These are phyloP conservation scores for Rhagophthalmus giganteus DNA, from an alignment of 2,888 invertebrate species.

Conservation along the genomic window DNA sequence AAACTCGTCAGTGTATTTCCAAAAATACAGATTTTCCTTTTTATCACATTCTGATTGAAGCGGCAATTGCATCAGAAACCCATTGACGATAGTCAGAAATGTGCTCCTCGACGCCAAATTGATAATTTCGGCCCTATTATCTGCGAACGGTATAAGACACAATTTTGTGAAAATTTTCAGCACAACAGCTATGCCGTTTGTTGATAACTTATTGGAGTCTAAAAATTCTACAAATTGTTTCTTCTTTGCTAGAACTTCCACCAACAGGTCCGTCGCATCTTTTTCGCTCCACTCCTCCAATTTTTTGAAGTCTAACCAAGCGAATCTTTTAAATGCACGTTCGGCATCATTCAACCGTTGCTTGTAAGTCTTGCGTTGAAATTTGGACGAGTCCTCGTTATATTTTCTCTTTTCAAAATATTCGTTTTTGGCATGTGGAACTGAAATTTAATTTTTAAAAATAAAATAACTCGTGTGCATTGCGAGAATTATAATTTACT, in stretches of 20 bases:
- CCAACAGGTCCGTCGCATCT: constrained; percentile 53
- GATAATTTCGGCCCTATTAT: constrained; percentile 35
- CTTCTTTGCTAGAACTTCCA: constrained; percentile 54
- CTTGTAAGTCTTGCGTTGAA: no score
- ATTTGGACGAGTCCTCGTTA: no score
- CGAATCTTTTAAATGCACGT: constrained; percentile 1
- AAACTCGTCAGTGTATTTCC: constrained; percentile 37
- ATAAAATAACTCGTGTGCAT: no score
- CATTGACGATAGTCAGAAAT: constrained; percentile 36
- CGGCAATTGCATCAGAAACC: constrained; percentile 34
- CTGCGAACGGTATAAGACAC: constrained; percentile 44
- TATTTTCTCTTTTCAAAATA: no score
- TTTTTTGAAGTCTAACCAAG: constrained; percentile 56
- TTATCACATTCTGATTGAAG: constrained; percentile 27
- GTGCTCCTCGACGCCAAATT: constrained; percentile 28
- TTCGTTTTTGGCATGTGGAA: no score
- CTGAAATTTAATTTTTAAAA: no score
- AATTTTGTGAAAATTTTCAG: constrained; percentile 56
- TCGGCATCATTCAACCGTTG: no score
- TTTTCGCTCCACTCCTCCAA: constrained; percentile 55
- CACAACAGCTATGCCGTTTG: not conserved
- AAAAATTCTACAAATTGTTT: constrained; percentile 58
- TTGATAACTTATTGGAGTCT: constrained; percentile 39
- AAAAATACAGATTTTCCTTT: constrained; percentile 31
- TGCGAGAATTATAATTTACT: no score